Conservation (phyloP, 2,797 vertebrate genomes). For the Notolepis coatsorum region DNA sequence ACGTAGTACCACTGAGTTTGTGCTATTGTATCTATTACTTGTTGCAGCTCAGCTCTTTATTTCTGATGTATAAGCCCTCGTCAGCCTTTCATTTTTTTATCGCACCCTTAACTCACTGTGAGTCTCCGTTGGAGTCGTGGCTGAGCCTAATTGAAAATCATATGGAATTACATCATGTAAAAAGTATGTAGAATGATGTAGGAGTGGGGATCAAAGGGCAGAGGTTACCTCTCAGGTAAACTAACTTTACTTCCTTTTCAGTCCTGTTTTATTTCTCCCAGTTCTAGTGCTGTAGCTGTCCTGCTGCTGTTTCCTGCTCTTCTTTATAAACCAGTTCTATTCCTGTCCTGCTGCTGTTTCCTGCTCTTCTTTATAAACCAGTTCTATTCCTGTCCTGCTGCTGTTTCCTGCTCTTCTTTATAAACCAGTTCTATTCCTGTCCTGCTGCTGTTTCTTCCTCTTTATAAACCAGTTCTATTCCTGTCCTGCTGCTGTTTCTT, state of each 20-base stretch:
- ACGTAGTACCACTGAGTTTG: background rate
- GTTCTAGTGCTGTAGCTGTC: background rate
- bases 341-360: background rate
- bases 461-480: background rate
- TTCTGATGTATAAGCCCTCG: conserved; percentile 6
- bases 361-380: background rate
- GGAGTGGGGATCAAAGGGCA: background rate
- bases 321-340: background rate
- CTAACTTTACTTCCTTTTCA: conserved; percentile 66
- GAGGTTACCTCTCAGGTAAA: conserved; percentile 13
- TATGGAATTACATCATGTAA: background rate
- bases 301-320: background rate
- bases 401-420: background rate
- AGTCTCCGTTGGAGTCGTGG: no score
- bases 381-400: background rate
- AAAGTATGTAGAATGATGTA: background rate
- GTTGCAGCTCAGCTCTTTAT: conserved; percentile 12
- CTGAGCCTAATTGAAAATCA: background rate
- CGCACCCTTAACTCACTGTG: no score
- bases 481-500: conserved; percentile 15
- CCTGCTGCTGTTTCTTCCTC: background rate
- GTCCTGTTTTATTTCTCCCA: conserved; percentile 29
- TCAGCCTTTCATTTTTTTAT: background rate
- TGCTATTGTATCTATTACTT: conserved; percentile 16
- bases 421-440: background rate